phyloP scores from a whole-genome alignment of 2,888 invertebrate genomes.

The Eucera pruinosa region DNA sequence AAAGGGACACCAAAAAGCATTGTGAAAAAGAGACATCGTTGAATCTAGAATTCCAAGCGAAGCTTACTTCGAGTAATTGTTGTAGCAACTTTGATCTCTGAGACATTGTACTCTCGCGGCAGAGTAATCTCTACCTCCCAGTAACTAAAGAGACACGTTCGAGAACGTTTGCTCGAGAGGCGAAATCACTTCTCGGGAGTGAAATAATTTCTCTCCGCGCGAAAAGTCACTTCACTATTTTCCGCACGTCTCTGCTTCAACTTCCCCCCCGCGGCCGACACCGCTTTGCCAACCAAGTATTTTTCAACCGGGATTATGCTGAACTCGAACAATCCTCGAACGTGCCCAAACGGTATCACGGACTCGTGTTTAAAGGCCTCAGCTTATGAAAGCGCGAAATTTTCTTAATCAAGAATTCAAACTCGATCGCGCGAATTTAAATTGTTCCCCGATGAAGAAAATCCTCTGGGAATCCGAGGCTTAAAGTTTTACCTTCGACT shows the following conservation, averaged over 20 bases:
- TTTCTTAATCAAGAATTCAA: slow-evolving; percentile 9
- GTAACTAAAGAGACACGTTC: slow-evolving; percentile 3
- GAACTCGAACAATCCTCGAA: slow-evolving; percentile 10
- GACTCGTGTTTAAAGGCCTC: slow-evolving; percentile 26
- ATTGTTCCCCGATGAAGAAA: neutral
- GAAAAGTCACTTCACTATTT: slow-evolving; percentile 33
- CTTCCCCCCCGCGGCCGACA: neutral
- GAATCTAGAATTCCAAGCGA: too few relatives aligned
- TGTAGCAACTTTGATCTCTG: neutral
- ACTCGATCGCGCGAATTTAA: neutral
- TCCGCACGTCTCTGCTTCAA: slow-evolving; percentile 35
- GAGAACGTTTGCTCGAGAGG: slow-evolving; percentile 14
- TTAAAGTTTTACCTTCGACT: too few relatives aligned
- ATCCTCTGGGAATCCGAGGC: neutral
- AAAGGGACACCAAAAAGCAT: too few relatives aligned
- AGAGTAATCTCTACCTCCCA: neutral
- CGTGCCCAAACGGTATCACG: slow-evolving; percentile 26
- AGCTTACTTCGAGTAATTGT: too few relatives aligned
- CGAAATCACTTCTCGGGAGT: slow-evolving; percentile 21
- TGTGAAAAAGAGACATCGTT: too few relatives aligned
- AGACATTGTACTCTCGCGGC: neutral
- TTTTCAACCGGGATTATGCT: slow-evolving; percentile 39
- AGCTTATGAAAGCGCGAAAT: neutral
- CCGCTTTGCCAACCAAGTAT: slow-evolving; percentile 17
- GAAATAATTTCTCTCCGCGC: slow-evolving; percentile 34